Evolutionary conservation across 2,888 invertebrate species (phyloP), one percentile per base, ranked within the genome.

Genomic region (Phrixothrix hirtus): DNA sequence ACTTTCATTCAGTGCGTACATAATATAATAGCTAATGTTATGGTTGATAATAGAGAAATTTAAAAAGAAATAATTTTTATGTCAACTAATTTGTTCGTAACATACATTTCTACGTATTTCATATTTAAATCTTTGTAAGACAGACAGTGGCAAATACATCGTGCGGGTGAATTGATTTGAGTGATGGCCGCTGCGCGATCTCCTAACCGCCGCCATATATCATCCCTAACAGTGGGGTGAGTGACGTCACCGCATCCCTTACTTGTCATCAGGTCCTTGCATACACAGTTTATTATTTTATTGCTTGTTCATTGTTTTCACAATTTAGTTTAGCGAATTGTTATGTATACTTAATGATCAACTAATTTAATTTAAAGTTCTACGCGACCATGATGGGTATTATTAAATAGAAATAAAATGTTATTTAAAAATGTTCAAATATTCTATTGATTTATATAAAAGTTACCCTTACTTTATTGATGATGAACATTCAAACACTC

Each of bases 141-240:
- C 43, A 56, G 58, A 48, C 49, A 55, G 58, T 63, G 61, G 62
- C 62, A 62, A 61, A 63, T 60, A 62, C 59, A 60, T 60, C 58
- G 62, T 58, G 63, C 61, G 67, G 63, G 63, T 66, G 69, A 71
- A 73, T 72, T 72, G 72, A 73, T 74, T 78, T 79, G 79, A 80
- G 78, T 79, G 79, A 80, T 80, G 79, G 79, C 77, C 77, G 78
- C 78, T 74, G 73, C 75, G 77, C 78, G 77, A 78, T 78, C 77
- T 77, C 74, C 77, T 78, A 79, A 78, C 79, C 78, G 77, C 75
- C 77, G 79, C 79, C 78, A 79, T 79, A 79, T 77, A 79, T 80
- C 79, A 80, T 80, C 78, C 78, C 78, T 77, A 74, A 75, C 75
- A 45, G 59, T 58, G 65, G 68, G 68, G 67, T 64, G 63, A 59